Conservation (phyloP, 2,797 vertebrate genomes). For the Anableps anableps region DNA sequence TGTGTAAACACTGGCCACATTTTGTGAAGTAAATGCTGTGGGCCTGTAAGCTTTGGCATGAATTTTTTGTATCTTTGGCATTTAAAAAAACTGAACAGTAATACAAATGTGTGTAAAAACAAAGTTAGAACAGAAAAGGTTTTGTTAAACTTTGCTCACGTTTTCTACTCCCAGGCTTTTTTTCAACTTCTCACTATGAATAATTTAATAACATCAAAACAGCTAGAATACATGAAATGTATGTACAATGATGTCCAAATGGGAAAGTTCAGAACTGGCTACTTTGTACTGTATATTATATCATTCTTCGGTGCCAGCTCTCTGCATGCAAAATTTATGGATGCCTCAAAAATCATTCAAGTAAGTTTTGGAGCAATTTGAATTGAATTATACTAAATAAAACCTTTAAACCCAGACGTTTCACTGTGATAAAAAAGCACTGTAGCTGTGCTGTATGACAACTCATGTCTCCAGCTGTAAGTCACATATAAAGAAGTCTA, state of each 20-base stretch:
- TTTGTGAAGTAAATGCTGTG: not conserved
- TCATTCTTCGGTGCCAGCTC: not conserved
- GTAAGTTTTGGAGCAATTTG: not conserved
- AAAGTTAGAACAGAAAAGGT: not conserved
- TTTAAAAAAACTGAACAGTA: not conserved
- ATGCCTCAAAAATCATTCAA: constrained; percentile 18
- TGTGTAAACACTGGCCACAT: not conserved
- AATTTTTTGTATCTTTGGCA: not conserved
- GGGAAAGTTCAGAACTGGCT: not conserved
- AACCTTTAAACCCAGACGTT: not conserved
- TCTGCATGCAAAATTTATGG: constrained; percentile 28
- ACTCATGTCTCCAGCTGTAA: not conserved
- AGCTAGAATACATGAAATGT: constrained; percentile 26
- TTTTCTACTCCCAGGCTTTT: constrained; percentile 28
- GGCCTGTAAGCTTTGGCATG: not conserved
- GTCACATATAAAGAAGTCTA: constrained; percentile 2
- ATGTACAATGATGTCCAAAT: constrained; percentile 16
- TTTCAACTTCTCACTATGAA: constrained; percentile 27
- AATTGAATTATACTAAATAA: not conserved
- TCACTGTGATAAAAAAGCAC: not conserved
- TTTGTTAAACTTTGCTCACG: not conserved
- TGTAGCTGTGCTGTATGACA: not conserved
- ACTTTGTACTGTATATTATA: constrained; percentile 2
- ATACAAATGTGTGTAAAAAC: not conserved
- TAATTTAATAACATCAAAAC: constrained; percentile 41